Base-by-base conservation (phyloP, 2,113 vertebrate species). In the Nerophis ophidion region DNA sequence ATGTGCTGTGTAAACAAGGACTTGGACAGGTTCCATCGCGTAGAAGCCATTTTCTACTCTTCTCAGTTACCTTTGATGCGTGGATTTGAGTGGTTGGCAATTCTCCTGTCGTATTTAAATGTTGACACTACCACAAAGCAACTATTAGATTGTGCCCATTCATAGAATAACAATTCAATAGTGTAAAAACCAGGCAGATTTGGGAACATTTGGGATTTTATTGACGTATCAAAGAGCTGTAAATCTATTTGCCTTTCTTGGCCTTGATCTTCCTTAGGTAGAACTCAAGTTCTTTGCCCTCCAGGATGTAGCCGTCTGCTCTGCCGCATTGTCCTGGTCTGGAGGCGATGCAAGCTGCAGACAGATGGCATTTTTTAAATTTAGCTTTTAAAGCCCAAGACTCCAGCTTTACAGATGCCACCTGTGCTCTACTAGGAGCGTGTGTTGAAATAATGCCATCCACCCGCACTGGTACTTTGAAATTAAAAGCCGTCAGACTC, bases 191-290 rank as follows among this genome's bases (percentile, higher is more conserved):
- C 13, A 56, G 3, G 7, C 56, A 53, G 36, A 19, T 10, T 65
- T 38, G 74, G 72, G 73, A 71, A 71, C 36, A 12, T 70, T 68
- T 65, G 33, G 59, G 15, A 65, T 84, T 90, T 91, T 90, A 88
- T 91, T 88, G 82, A 63, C 52, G 72, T 82, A 89, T 89, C 84
- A 90, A 90, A 90, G 76, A 72, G 83, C 83, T 86, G 81, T 64
- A 84, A 80, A 86, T 86, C 91, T 91, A 99, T 98, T 99, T 99
- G 93, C 97, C 97, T 91, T 98, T 99, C 81, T 97, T 96, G 85
- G 97, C 97, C 83, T 96, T 98, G 88, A 99, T 99, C 81, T 99
- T 98, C 88, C 97, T 95, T 89, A 96, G 75, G 78, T 98, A 99
- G 89, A 99, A 98, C 81, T 99, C 97, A 4, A 99, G 83, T 61